phyloP scores from a whole-genome alignment of 2,797 vertebrate genomes.

The Squalus acanthias region DNA sequence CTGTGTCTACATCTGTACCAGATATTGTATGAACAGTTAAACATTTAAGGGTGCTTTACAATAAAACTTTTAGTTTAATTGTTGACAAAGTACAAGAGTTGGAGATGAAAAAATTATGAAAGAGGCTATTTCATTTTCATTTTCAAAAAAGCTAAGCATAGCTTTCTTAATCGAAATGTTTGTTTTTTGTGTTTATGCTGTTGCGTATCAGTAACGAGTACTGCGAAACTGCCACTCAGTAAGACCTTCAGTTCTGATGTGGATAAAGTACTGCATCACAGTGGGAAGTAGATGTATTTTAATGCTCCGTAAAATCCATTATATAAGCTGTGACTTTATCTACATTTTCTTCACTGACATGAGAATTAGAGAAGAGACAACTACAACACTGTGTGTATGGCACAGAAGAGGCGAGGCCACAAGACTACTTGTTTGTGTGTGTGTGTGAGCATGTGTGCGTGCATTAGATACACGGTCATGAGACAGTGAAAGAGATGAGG shows the following conservation, averaged over 20 bases:
- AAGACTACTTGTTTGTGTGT: not conserved
- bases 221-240: not conserved
- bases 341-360: not conserved
- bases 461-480: too few relatives aligned
- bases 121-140: not conserved
- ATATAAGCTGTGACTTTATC: not conserved
- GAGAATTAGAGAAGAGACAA: not conserved
- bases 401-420: not conserved
- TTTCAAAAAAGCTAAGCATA: not conserved
- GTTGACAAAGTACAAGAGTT: not conserved
- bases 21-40: not conserved
- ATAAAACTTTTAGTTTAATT: not conserved
- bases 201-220: not conserved
- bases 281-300: not conserved
- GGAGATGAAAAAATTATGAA: not conserved
- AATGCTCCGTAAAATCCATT: not conserved
- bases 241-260: not conserved
- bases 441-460: not conserved
- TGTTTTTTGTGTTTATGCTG: not conserved
- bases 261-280: not conserved
- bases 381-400: too few relatives aligned
- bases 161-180: not conserved
- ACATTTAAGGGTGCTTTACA: not conserved
- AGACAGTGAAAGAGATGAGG: too few relatives aligned
- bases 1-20: not conserved